These are phyloP conservation scores for Salticus scenicus DNA, from an alignment of 2,888 invertebrate species.

Conservation along the genomic window DNA sequence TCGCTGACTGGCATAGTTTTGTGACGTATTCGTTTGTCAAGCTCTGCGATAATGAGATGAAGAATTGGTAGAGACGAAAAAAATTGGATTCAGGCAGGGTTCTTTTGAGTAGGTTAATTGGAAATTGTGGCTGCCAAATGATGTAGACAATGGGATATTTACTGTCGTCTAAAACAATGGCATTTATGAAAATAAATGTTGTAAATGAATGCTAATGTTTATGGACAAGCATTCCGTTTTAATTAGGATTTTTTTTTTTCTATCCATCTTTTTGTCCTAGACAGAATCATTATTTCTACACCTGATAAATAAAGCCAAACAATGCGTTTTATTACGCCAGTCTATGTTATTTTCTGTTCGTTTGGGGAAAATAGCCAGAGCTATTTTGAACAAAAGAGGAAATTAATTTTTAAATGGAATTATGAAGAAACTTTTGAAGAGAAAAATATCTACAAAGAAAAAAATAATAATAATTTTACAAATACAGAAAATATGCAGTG, in stretches of 20 bases:
- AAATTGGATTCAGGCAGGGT: constrained; percentile 28
- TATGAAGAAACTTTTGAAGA: too few species aligned
- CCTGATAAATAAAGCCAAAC: neutral
- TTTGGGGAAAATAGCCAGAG: too few species aligned
- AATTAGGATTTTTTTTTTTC: neutral
- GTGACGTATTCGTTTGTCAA: constrained; percentile 18
- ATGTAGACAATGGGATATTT: constrained; percentile 6
- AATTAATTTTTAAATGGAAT: too few species aligned
- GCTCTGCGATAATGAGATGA: constrained; percentile 6
- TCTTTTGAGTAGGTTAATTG: constrained; percentile 62
- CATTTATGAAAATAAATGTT: constrained; percentile 3
- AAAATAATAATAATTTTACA: too few species aligned
- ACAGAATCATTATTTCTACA: neutral
- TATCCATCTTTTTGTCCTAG: neutral
- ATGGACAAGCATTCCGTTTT: constrained; percentile 9
- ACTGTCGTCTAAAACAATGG: neutral
- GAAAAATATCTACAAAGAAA: too few species aligned
- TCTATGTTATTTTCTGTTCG: neutral
- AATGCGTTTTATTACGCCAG: neutral
- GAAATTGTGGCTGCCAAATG: constrained; percentile 39
- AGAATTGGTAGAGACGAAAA: constrained; percentile 4
- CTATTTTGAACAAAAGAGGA: too few species aligned
- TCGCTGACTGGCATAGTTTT: constrained; percentile 32
- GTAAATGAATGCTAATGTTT: neutral
- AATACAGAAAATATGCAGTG: too few species aligned